These are phyloP conservation scores for Apotomis capreana DNA, from an alignment of 2,888 invertebrate species.

Conservation along the genomic window DNA sequence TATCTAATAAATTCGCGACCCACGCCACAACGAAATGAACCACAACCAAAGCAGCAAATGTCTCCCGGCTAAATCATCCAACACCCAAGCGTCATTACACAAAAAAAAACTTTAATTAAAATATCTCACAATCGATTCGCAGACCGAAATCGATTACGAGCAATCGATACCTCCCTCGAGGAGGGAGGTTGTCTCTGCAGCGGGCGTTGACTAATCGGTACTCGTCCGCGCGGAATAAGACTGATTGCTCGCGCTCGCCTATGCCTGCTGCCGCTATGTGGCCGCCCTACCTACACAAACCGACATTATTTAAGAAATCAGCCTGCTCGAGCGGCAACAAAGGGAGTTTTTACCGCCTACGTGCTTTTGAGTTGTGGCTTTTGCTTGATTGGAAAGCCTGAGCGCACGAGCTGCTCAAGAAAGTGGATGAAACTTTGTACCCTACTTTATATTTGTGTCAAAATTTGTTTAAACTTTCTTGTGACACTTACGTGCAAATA, in stretches of 20 bases:
- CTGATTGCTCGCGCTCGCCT: slow-evolving; percentile 79
- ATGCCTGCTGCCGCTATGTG: slow-evolving; percentile 78
- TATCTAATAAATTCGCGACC: not conserved
- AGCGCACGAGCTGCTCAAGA: slow-evolving; percentile 18
- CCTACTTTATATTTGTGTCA: not conserved
- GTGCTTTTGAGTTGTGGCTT: slow-evolving; percentile 62
- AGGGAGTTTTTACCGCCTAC: slow-evolving; percentile 76
- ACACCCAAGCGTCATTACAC: slow-evolving; percentile 21
- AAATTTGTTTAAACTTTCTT: no score
- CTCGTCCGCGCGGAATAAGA: slow-evolving; percentile 83
- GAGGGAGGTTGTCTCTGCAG: slow-evolving; percentile 79
- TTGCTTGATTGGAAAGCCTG: slow-evolving; percentile 38
- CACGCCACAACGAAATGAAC: not conserved
- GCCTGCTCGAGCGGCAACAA: slow-evolving; percentile 78
- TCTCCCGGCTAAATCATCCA: slow-evolving; percentile 20
- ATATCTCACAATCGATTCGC: slow-evolving; percentile 66
- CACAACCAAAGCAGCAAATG: slow-evolving; percentile 3
- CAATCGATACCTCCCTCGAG: slow-evolving; percentile 74
- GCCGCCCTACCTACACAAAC: slow-evolving; percentile 76
- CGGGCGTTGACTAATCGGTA: slow-evolving; percentile 82
- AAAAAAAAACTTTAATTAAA: slow-evolving; percentile 52
- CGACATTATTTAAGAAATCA: slow-evolving; percentile 83
- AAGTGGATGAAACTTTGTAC: not conserved
- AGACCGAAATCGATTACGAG: slow-evolving; percentile 75
- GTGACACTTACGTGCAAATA: no score